Evolutionary conservation across 2,888 invertebrate genomes (phyloP), one percentile per base, ranked within the genome.

Genomic region (Orgyia antiqua): DNA sequence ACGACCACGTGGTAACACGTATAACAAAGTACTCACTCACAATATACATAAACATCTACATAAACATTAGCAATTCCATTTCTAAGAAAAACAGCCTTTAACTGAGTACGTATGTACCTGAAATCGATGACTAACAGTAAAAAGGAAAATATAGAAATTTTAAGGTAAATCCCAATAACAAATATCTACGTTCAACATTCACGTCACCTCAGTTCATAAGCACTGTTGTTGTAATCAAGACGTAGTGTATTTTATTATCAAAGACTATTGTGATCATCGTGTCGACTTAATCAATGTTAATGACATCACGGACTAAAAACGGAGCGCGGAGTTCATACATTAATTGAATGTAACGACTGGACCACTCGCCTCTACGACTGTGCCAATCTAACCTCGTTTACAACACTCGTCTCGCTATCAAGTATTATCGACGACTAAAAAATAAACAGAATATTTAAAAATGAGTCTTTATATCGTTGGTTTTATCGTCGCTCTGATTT

Each of bases 271-370:
- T 63, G 40, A 45, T 58, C 55, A 60, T 66, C 69, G 62, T 58
- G 60, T 43, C 58, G 51, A 53, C 58, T 62, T 53, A 66, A 72
- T 67, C 58, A 54, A 53, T 56, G 52, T 51, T 47, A 59, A 66
- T 82, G 83, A 82, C 80, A 80, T 83, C 83, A 84, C 66, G 50
- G 42, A 46, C 65, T 65, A 68, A 71, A 72, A 64, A 6, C 23
- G 23, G 64, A 67, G 57, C 50, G 49, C 57, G 58, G 53, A 70
- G 63, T 57, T 61, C 51, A 58, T 55, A 67, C 67, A 68, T 67
- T 80, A 84, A 84, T 84, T 84, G 80, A 76, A 61, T 58, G 62
- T 59, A 54, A 46, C 56, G 55, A 48, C 54, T 51, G 51, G 65
- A 52, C 54, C 60, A 63, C 54, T 58, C 64, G 67, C 42, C 45